Percentiles rank a stretch among this genome's conserved stretches.
phyloP scores from a whole-genome alignment of 2,888 invertebrate species.

The Megalurothrips usitatus region DNA sequence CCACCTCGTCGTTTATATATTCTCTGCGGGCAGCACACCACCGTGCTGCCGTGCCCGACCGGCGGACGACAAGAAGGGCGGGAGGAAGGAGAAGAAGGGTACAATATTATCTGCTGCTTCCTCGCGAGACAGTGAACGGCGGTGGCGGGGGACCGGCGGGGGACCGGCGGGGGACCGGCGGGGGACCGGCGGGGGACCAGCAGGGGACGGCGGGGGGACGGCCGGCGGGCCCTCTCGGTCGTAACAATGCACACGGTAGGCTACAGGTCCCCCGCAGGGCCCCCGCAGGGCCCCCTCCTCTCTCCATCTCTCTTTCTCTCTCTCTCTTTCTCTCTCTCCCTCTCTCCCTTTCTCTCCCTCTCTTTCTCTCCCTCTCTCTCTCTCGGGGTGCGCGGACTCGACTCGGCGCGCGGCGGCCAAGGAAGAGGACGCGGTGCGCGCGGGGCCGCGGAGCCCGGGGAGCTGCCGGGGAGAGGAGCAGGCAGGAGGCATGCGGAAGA shows the following conservation, averaged over 20 bases:
- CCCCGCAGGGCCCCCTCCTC: background rate
- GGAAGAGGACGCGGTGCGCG: no score
- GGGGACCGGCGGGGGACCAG: no score
- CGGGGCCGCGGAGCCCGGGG: background rate
- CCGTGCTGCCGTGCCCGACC: no score
- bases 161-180: background rate
- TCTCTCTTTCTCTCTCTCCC: no score
- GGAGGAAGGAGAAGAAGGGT: background rate
- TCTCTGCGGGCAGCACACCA: no score
- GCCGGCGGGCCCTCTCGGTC: background rate
- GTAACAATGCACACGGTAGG: background rate
- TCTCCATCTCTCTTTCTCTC: no score
- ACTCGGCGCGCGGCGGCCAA: background rate
- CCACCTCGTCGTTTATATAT: background rate
- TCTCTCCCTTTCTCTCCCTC: no score
- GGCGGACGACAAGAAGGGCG: no score
- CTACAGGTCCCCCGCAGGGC: background rate
- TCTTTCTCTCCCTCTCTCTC: no score
- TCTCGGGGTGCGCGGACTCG: no score
- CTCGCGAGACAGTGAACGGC: background rate
- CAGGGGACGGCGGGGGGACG: background rate
- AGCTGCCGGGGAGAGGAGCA: background rate
- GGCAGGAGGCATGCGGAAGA: background rate
- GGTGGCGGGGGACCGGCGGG: background rate
- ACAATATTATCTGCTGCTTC: slow-evolving; percentile 2